These are phyloP conservation scores for Auanema freiburgensis DNA, from an alignment of 2,888 invertebrate species.

Conservation along the genomic window DNA sequence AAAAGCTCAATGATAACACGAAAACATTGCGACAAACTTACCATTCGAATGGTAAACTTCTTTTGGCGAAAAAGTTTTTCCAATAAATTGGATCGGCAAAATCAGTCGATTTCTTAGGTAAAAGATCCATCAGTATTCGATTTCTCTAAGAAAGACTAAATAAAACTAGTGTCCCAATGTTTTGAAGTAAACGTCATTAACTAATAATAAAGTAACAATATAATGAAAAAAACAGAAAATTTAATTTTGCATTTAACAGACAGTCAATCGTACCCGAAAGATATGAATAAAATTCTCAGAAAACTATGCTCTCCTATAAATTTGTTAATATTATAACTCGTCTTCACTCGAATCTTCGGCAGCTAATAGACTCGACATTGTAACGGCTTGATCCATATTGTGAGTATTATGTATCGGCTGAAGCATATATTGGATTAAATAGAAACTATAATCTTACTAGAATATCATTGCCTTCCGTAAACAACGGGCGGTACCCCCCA, in stretches of 20 bases:
- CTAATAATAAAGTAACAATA: neutral
- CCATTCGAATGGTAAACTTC: slow-evolving; percentile 61
- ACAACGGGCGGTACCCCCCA: slow-evolving; percentile 15
- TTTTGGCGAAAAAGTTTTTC: slow-evolving; percentile 58
- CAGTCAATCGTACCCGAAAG: neutral
- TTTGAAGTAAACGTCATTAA: neutral
- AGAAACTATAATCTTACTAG: neutral
- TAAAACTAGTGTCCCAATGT: neutral
- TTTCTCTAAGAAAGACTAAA: neutral
- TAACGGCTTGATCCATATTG: neutral
- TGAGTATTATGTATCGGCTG: neutral
- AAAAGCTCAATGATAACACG: slow-evolving; percentile 7
- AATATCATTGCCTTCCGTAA: neutral
- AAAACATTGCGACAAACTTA: slow-evolving; percentile 16
- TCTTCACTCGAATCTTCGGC: slow-evolving; percentile 13
- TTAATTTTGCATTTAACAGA: neutral
- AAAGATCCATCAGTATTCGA: slow-evolving; percentile 7
- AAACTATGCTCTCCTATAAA: slow-evolving; percentile 1
- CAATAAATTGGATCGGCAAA: slow-evolving; percentile 59
- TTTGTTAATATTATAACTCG: neutral
- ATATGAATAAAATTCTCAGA: neutral
- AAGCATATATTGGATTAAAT: neutral
- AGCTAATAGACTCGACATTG: slow-evolving; percentile 12
- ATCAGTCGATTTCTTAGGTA: slow-evolving; percentile 46
- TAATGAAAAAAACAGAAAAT: neutral